Conservation (phyloP, 2,797 vertebrate genomes). For the Coracias cyanogaster region DNA sequence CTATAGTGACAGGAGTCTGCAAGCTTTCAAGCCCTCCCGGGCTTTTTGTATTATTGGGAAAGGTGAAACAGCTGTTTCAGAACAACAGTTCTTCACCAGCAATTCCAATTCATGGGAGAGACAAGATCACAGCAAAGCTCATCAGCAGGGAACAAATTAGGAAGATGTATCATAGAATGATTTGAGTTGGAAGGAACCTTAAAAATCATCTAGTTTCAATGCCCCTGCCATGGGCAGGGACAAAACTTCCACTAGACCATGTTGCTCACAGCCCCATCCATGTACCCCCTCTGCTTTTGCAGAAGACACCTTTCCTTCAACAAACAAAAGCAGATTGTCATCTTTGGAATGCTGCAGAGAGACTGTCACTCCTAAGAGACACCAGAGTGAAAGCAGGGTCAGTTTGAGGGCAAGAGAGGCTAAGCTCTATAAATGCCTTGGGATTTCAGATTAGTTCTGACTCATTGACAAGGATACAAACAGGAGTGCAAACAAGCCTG, state of each 20-base stretch:
- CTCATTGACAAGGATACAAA: neutral
- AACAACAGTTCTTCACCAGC: neutral
- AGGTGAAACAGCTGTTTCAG: neutral
- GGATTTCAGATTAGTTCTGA: constrained; percentile 33
- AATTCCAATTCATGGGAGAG: neutral
- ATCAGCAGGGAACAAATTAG: neutral
- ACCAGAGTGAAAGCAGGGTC: constrained; percentile 34
- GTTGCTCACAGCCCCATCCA: no score
- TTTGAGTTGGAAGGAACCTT: no score
- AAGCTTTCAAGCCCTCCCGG: neutral
- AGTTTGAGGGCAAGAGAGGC: neutral
- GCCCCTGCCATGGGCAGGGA: no score
- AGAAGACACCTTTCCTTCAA: neutral
- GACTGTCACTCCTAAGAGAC: neutral
- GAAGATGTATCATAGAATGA: neutral
- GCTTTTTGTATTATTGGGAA: neutral
- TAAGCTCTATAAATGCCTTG: constrained; percentile 12
- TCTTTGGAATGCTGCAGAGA: neutral
- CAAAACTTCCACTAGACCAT: no score
- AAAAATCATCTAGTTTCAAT: no score
- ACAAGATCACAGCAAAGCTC: neutral
- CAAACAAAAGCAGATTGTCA: neutral
- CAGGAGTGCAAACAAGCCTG: neutral
- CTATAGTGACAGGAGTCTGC: neutral
- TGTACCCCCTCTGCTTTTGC: neutral